Conservation (phyloP, 2,113 vertebrate species). For the Reinhardtius hippoglossoides region DNA sequence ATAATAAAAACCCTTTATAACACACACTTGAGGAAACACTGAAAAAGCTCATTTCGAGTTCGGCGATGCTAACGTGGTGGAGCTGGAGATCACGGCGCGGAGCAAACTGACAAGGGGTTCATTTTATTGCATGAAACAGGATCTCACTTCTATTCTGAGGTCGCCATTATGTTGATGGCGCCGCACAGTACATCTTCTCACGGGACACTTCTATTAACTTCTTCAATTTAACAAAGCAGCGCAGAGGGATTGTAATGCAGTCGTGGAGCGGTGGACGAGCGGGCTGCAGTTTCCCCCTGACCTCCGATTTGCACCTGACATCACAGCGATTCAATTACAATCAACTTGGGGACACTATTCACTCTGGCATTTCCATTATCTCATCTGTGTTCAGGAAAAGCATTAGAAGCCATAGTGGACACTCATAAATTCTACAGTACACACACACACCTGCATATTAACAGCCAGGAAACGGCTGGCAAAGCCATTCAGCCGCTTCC, state of each 20-base stretch:
- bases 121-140: background rate
- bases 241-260: background rate
- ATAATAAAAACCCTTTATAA: too few relatives aligned
- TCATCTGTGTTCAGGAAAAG: constrained; percentile 56
- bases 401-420: constrained; percentile 55
- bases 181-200: constrained; percentile 20
- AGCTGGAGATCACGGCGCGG: too few relatives aligned
- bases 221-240: constrained; percentile 32
- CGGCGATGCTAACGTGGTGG: too few relatives aligned
- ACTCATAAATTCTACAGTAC: constrained; percentile 58
- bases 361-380: constrained; percentile 74
- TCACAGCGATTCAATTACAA: constrained; percentile 64
- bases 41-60: too few relatives aligned
- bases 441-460: constrained; percentile 67
- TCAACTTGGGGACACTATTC: constrained; percentile 54
- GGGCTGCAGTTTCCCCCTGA: constrained; percentile 41
- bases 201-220: constrained; percentile 44
- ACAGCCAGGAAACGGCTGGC: constrained; percentile 55
- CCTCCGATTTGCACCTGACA: constrained; percentile 55
- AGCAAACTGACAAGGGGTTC: too few relatives aligned
- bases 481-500: constrained; percentile 49
- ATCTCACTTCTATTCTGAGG: background rate
- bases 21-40: too few relatives aligned
- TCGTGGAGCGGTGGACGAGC: constrained; percentile 9
- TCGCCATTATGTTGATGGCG: background rate